Conservation (phyloP, 2,888 invertebrate species). For the Caenorhabditis wallacei region DNA sequence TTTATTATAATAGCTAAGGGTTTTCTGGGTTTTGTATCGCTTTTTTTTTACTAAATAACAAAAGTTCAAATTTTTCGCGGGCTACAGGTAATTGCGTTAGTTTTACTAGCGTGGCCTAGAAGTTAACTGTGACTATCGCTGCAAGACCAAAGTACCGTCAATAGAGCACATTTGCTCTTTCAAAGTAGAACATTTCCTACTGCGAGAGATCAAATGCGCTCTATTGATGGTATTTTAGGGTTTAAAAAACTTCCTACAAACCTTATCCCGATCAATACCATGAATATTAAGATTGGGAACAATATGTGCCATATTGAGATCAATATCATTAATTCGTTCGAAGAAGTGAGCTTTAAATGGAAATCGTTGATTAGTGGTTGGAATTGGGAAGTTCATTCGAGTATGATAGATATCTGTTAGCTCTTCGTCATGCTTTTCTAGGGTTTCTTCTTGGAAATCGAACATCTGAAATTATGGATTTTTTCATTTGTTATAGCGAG, state of each 20-base stretch:
- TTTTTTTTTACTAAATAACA: too few species aligned
- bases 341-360: slow-evolving; percentile 74
- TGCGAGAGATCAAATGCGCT: too few species aligned
- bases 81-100: too few species aligned
- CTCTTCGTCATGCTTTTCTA: slow-evolving; percentile 72
- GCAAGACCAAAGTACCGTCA: too few species aligned
- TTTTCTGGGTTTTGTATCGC: too few species aligned
- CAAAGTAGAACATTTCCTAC: too few species aligned
- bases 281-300: slow-evolving; percentile 71
- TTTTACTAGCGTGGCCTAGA: too few species aligned
- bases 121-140: too few species aligned
- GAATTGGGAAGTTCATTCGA: slow-evolving; percentile 72
- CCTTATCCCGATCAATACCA: slow-evolving; percentile 63
- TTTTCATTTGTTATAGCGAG: not conserved
- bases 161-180: too few species aligned
- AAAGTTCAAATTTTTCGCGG: too few species aligned
- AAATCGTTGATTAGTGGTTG: slow-evolving; percentile 69
- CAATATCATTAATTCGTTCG: slow-evolving; percentile 71
- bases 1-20: too few species aligned
- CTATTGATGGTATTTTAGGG: too few species aligned
- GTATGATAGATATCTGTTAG: slow-evolving; percentile 71
- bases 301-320: slow-evolving; percentile 71
- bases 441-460: slow-evolving; percentile 72
- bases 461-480: slow-evolving; percentile 62
- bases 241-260: not conserved